Conservation (phyloP, 2,113 vertebrate species). For the Aleadryas rufinucha region DNA sequence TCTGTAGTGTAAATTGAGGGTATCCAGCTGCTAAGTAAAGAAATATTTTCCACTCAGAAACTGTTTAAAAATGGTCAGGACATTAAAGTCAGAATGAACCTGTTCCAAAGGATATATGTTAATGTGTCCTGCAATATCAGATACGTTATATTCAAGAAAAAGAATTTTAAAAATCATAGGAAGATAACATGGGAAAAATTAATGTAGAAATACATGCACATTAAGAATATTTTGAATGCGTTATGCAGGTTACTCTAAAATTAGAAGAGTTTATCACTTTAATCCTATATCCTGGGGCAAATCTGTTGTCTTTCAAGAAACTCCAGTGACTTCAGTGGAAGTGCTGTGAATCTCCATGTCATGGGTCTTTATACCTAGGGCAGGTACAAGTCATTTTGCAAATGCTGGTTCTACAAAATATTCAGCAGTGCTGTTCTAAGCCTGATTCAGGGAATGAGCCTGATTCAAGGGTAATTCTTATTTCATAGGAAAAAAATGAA, state of each 20-base stretch:
- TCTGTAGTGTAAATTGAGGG: neutral
- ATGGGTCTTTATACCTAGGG: neutral
- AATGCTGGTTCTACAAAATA: neutral
- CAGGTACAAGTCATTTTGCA: neutral
- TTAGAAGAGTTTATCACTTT: neutral
- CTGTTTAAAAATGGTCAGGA: neutral
- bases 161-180: neutral
- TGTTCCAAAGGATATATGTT: neutral
- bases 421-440: neutral
- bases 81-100: neutral
- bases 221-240: neutral
- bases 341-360: neutral
- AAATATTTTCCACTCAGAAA: slow-evolving; percentile 42
- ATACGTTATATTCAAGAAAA: neutral
- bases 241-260: slow-evolving; percentile 1
- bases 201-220: neutral
- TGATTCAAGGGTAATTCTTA: neutral
- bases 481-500: neutral
- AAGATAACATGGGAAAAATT: neutral
- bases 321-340: neutral
- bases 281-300: neutral
- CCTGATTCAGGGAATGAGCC: neutral
- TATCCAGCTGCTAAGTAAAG: neutral
- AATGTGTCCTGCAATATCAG: neutral
- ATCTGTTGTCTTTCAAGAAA: neutral